Conservation (phyloP, 2,888 invertebrate genomes). For the Drosophila borealis region DNA sequence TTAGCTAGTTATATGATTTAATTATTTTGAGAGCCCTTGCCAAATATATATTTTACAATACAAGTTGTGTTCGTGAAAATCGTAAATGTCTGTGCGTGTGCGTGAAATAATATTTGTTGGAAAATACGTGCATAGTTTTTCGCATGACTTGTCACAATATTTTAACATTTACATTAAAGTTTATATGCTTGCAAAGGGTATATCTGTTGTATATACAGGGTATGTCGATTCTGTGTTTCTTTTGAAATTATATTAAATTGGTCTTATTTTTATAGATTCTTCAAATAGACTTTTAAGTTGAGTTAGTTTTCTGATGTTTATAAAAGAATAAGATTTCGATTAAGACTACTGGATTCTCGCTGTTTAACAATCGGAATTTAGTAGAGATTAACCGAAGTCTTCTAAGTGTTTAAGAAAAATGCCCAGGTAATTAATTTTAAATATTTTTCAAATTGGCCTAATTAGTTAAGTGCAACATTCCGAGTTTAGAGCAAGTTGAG, state of each 20-base stretch:
- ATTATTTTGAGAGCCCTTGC: conserved; percentile 3
- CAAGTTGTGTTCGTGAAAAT: not conserved
- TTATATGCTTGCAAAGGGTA: not conserved
- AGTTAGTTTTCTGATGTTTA: no score
- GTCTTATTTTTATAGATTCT: no score
- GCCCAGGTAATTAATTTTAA: not conserved
- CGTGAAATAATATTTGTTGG: conserved; percentile 9
- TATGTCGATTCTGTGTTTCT: no score
- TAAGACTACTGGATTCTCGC: no score
- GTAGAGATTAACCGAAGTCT: no score
- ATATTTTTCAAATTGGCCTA: not conserved
- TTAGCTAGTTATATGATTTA: conserved; percentile 12
- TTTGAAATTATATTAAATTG: no score
- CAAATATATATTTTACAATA: conserved; percentile 6
- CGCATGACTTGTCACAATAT: conserved; percentile 4
- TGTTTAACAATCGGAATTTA: no score
- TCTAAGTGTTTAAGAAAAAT: no score
- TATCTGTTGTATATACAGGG: not conserved
- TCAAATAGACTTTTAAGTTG: no score
- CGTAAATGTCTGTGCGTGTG: not conserved
- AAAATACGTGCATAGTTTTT: not conserved
- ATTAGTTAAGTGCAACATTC: conserved; percentile 1
- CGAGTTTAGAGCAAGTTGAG: conserved; percentile 5
- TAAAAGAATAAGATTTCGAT: no score
- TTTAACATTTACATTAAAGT: conserved; percentile 5